These are phyloP conservation scores for Scytalopus superciliaris DNA, from an alignment of 2,113 vertebrate genomes.

Conservation along the genomic window DNA sequence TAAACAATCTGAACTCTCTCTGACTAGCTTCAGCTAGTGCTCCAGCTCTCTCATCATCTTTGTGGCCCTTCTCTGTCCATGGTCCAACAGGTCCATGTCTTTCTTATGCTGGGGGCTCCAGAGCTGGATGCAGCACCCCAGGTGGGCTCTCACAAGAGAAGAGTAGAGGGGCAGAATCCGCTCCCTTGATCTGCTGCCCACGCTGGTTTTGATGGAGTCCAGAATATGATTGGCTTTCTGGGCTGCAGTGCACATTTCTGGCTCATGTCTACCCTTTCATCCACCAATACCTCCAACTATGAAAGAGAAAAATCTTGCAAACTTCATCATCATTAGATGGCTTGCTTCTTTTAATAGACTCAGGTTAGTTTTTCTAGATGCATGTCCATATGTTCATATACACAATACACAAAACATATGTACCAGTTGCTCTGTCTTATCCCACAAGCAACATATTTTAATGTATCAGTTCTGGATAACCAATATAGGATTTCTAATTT, in stretches of 20 bases:
- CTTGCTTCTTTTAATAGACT: background rate
- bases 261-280: background rate
- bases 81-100: background rate
- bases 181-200: background rate
- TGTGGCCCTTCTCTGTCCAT: background rate
- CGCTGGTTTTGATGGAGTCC: fast-evolving
- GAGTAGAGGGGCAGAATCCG: background rate
- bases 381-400: background rate
- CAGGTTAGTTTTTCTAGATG: background rate
- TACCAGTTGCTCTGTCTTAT: background rate
- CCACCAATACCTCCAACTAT: background rate
- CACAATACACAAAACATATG: background rate
- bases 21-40: background rate
- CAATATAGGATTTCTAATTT: background rate
- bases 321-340: background rate
- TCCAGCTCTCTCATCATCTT: background rate
- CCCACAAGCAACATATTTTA: background rate
- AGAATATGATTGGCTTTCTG: background rate
- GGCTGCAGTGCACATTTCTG: background rate
- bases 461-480: background rate
- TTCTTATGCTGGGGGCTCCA: background rate
- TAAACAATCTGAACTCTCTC: background rate
- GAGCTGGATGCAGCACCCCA: background rate
- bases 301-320: background rate
- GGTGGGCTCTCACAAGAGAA: background rate